phyloP scores from a whole-genome alignment of 2,888 invertebrate genomes.

The Nemurella pictetii region DNA sequence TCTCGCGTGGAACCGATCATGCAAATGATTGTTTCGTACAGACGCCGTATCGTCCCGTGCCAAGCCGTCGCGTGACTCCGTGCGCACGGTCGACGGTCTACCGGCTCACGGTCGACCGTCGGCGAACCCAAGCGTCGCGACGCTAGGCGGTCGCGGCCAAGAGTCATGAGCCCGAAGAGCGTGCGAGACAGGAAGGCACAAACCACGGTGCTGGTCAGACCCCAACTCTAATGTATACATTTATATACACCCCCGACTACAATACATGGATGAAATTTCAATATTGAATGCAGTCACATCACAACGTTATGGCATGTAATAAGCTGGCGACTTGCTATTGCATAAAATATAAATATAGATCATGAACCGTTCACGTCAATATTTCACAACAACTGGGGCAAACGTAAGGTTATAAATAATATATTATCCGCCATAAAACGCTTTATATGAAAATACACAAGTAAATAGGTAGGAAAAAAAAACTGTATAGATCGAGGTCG shows the following conservation, averaged over 20 bases:
- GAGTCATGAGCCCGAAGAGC: no score
- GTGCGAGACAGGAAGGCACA: background rate
- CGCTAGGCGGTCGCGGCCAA: background rate
- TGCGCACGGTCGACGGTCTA: background rate
- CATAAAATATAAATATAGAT: background rate
- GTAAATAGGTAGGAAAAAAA: background rate
- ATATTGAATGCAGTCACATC: background rate
- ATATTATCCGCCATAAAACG: slow-evolving; percentile 6
- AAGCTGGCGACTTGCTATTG: background rate
- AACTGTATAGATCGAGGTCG: background rate
- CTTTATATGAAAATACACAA: background rate
- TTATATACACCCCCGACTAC: background rate
- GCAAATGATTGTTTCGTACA: background rate
- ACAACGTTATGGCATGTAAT: background rate
- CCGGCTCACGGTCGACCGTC: background rate
- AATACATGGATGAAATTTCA: background rate
- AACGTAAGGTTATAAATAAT: background rate
- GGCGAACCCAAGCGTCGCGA: background rate
- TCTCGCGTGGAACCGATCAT: background rate
- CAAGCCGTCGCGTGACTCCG: slow-evolving; percentile 1
- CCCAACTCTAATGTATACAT: background rate
- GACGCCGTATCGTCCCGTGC: slow-evolving; percentile 10
- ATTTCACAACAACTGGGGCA: background rate
- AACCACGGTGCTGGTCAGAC: background rate
- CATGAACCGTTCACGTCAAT: slow-evolving; percentile 5